Evolutionary conservation across 2,888 invertebrate species (phyloP).

Genomic region (Nasonovia ribisnigri): DNA sequence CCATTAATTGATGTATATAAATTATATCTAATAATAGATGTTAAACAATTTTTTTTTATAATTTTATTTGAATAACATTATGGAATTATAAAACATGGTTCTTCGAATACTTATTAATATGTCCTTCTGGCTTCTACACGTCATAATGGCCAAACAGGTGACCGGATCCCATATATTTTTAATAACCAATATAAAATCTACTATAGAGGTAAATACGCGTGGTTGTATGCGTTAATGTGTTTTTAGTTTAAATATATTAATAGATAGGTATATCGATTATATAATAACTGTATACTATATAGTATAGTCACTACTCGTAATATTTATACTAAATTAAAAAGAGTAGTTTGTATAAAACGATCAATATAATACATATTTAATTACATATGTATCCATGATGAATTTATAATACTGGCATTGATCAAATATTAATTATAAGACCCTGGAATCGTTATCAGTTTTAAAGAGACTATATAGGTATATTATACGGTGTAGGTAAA

Average conservation of each 20-base stretch:
- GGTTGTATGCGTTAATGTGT: neutral
- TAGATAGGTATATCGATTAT: neutral
- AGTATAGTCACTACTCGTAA: neutral
- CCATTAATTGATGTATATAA: neutral
- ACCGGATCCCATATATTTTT: neutral
- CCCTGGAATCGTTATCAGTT: slow-evolving; percentile 17
- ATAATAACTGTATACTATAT: neutral
- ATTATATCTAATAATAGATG: neutral
- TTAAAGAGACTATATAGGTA: neutral
- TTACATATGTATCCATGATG: neutral
- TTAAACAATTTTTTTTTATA: neutral
- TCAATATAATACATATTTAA: neutral
- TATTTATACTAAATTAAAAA: neutral
- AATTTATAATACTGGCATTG: neutral
- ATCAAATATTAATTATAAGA: slow-evolving; percentile 2
- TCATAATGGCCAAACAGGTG: neutral
- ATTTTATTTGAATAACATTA: neutral
- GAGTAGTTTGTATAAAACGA: neutral
- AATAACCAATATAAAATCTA: neutral
- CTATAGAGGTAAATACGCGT: neutral
- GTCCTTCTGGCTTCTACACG: neutral
- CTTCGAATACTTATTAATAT: neutral
- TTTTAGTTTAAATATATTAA: neutral
- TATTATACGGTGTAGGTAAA: neutral
- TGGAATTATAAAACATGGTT: neutral